These are phyloP conservation scores for Standfussiana lucernea DNA, from an alignment of 2,888 invertebrate genomes.

Conservation along the genomic window DNA sequence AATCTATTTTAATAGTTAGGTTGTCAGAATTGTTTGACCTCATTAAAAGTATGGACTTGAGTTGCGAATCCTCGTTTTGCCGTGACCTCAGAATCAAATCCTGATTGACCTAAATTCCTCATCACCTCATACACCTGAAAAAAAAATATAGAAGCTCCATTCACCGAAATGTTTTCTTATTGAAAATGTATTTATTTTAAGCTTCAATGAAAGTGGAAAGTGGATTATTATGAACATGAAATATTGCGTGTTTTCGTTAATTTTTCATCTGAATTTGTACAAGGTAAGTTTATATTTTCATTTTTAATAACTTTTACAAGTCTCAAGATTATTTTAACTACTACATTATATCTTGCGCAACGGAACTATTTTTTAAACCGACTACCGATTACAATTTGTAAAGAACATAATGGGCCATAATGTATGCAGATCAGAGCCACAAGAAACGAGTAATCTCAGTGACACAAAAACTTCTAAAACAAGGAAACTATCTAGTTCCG, in stretches of 20 bases:
- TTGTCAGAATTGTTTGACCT: neutral
- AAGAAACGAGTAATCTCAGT: conserved; percentile 41
- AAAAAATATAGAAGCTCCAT: neutral
- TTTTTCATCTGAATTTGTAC: neutral
- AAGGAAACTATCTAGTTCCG: conserved; percentile 53
- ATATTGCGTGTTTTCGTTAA: neutral
- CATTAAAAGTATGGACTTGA: neutral
- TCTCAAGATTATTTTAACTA: neutral
- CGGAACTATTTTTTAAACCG: neutral
- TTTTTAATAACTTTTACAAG: neutral
- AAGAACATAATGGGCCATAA: conserved; percentile 4
- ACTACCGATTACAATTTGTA: conserved; percentile 12
- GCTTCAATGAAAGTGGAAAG: neutral
- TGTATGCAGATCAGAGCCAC: conserved; percentile 45
- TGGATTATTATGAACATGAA: neutral
- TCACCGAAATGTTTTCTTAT: neutral
- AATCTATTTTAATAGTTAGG: neutral
- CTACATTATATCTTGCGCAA: neutral
- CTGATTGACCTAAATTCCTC: conserved; percentile 1
- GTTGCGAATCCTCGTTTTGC: neutral
- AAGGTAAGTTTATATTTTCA: conserved; percentile 1
- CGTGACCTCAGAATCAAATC: neutral
- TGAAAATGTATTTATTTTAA: neutral
- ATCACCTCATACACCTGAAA: neutral
- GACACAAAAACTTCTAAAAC: conserved; percentile 44